These are phyloP conservation scores for Siderastrea radians DNA, from an alignment of 92 coral and sea anemone species.

Conservation along the genomic window DNA sequence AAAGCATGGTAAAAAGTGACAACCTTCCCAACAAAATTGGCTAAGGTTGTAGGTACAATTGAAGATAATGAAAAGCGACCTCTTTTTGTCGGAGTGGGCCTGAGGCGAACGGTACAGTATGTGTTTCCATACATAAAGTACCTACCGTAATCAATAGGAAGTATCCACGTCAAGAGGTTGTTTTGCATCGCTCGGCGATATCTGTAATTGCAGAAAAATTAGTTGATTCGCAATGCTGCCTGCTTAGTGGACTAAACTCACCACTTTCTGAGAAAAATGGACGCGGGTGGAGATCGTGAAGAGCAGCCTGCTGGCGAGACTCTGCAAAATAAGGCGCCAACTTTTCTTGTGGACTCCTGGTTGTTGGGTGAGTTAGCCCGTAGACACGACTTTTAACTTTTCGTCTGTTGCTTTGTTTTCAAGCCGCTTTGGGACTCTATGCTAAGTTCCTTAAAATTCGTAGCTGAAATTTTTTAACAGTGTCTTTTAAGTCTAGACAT, in stretches of 20 bases:
- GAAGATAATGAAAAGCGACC: no score
- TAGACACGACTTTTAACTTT: background rate
- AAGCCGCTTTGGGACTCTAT: no score
- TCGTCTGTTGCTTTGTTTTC: background rate
- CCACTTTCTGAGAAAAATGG: constrained; percentile 33
- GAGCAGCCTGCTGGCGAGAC: constrained; percentile 7
- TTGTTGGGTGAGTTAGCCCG: constrained; percentile 52
- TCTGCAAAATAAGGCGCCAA: constrained; percentile 66
- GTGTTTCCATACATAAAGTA: background rate
- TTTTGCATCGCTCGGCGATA: background rate
- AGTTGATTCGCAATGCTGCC: background rate
- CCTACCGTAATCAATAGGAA: constrained; percentile 15
- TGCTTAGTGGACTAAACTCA: background rate
- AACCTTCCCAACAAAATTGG: no score
- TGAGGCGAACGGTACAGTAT: no score
- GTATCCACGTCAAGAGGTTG: constrained; percentile 52
- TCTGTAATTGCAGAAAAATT: background rate
- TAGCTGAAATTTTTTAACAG: no score
- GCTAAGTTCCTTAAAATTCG: no score
- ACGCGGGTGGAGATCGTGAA: constrained; percentile 12
- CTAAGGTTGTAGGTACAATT: no score
- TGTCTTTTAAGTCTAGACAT: no score
- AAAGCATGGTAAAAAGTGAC: no score
- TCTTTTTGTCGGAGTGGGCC: no score
- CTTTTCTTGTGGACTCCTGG: constrained; percentile 54